These are phyloP conservation scores for Lacerta viridis DNA, from an alignment of 2,797 vertebrate genomes.

Conservation along the genomic window DNA sequence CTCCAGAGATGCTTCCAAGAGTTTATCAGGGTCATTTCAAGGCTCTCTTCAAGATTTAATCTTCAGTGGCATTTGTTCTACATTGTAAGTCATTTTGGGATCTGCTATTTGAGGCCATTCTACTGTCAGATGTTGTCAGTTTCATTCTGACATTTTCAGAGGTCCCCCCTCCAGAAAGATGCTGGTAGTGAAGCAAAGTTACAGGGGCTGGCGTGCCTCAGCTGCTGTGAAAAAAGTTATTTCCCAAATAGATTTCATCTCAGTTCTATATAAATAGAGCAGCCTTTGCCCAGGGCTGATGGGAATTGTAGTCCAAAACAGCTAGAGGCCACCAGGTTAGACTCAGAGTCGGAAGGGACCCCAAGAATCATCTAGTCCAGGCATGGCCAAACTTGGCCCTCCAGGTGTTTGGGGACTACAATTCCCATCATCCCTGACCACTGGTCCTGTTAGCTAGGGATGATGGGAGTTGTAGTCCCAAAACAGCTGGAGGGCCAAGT, in stretches of 20 bases:
- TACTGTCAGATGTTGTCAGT: neutral
- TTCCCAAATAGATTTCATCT: neutral
- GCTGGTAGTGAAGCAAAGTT: neutral
- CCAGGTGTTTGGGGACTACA: neutral
- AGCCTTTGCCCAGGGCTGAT: too few species aligned
- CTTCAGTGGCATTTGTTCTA: neutral
- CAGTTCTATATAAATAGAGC: neutral
- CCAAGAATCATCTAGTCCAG: too few species aligned
- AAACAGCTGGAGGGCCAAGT: too few species aligned
- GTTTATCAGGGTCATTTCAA: constrained; percentile 32
- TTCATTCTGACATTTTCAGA: neutral
- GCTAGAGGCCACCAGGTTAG: too few species aligned
- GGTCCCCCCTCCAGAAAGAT: neutral
- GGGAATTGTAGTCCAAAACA: too few species aligned
- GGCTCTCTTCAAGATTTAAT: neutral
- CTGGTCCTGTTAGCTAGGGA: too few species aligned
- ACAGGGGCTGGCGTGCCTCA: neutral
- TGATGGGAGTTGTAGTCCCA: too few species aligned
- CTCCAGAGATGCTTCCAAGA: constrained; percentile 27
- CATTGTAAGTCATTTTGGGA: constrained; percentile 21
- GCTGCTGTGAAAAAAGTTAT: neutral
- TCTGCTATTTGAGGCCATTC: neutral
- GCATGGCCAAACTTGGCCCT: too few species aligned
- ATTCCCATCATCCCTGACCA: neutral
- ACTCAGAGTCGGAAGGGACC: too few species aligned